Percentiles rank a stretch among this genome's conserved stretches.
phyloP scores from a whole-genome alignment of 2,797 vertebrate species.

The Pterois miles region DNA sequence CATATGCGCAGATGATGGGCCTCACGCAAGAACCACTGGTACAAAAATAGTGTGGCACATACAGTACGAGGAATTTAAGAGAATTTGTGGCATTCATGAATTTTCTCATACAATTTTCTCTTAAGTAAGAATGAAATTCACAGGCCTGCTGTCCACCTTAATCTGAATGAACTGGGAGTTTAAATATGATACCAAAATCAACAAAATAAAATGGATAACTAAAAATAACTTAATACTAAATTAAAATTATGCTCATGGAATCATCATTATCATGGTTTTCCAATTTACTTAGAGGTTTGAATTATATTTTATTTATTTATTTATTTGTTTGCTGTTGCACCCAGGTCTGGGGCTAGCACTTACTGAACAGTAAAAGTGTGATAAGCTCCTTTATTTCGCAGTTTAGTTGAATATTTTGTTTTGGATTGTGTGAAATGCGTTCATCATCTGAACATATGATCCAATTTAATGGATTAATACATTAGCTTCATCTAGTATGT shows the following conservation, averaged over 20 bases:
- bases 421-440: no score
- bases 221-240: not conserved
- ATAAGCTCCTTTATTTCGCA: no score
- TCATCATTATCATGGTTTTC: not conserved
- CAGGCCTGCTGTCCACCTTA: not conserved
- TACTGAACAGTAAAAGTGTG: not conserved
- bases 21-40: not conserved
- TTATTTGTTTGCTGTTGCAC: not conserved
- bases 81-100: not conserved
- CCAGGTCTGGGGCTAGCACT: not conserved
- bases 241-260: not conserved
- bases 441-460: not conserved
- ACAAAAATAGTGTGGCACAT: not conserved
- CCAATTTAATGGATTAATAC: not conserved
- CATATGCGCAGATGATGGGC: not conserved
- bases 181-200: not conserved
- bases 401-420: no score
- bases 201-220: not conserved
- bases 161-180: not conserved
- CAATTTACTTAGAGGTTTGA: not conserved
- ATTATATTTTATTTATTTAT: not conserved
- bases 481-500: not conserved
- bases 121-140: not conserved
- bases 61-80: not conserved
- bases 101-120: not conserved